These are phyloP conservation scores for Linnaemya vulpina DNA, from an alignment of 2,888 invertebrate species.

Conservation along the genomic window DNA sequence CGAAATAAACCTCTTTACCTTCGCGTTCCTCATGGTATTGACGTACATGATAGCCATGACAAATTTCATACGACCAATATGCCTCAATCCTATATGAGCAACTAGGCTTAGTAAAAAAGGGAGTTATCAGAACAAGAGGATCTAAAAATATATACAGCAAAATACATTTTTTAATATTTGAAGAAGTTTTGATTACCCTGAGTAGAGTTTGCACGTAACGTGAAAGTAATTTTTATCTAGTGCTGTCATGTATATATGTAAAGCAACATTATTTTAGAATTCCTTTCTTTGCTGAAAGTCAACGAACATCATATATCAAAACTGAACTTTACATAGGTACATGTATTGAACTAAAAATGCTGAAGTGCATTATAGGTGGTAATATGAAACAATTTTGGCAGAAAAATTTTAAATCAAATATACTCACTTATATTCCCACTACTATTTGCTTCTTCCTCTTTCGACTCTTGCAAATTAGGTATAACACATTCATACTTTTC, in stretches of 20 bases:
- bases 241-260: no score
- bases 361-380: no score
- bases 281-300: no score
- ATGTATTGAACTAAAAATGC: no score
- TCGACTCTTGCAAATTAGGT: constrained; percentile 85
- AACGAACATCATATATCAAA: no score
- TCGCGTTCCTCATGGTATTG: constrained; percentile 98
- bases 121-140: constrained; percentile 90
- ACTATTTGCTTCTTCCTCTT: constrained; percentile 80
- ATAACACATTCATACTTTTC: constrained; percentile 93
- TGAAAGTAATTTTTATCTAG: no score
- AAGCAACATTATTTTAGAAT: no score
- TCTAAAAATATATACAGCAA: constrained; percentile 79
- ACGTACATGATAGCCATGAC: constrained; percentile 94
- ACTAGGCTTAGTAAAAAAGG: constrained; percentile 89
- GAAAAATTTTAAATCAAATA: background rate
- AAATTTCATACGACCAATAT: constrained; percentile 98
- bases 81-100: constrained; percentile 94
- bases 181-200: background rate
- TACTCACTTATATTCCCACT: constrained; percentile 78
- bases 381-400: background rate
- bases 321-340: no score
- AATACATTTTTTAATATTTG: background rate
- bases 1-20: constrained; percentile 91
- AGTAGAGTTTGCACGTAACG: background rate